phyloP scores from a whole-genome alignment of 2,113 vertebrate genomes.

The Triplophysa siluroides region DNA sequence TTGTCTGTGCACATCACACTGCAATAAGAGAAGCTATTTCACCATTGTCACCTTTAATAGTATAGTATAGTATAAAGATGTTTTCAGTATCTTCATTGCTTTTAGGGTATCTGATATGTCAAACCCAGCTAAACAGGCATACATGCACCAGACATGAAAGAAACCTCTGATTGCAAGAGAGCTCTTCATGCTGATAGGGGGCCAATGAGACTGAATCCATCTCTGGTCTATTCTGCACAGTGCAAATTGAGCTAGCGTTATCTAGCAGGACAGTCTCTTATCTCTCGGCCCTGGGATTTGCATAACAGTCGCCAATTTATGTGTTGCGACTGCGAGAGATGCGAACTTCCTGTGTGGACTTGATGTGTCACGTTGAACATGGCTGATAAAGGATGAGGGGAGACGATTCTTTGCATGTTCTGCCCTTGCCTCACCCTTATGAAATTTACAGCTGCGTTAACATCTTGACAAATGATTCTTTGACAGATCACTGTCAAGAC shows the following conservation, averaged over 20 bases:
- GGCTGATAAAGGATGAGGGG: slow-evolving; percentile 6
- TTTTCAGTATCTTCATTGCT: background rate
- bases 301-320: slow-evolving; percentile 7
- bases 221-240: background rate
- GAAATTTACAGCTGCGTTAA: slow-evolving; percentile 4
- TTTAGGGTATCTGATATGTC: slow-evolving; percentile 4
- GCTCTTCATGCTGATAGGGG: slow-evolving; percentile 1
- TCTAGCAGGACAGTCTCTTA: slow-evolving; percentile 15
- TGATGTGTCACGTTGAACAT: slow-evolving; percentile 21
- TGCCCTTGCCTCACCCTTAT: background rate
- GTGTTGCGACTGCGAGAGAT: background rate
- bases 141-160: slow-evolving; percentile 10
- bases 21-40: background rate
- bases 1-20: background rate
- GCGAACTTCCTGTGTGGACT: slow-evolving; percentile 10
- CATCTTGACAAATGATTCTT: background rate
- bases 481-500: background rate
- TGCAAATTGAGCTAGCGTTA: slow-evolving; percentile 16
- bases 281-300: slow-evolving; percentile 3
- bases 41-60: background rate
- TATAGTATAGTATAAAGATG: background rate
- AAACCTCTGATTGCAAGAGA: slow-evolving; percentile 25
- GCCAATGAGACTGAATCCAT: background rate
- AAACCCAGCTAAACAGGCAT: background rate
- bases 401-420: background rate